Evolutionary conservation across 2,888 invertebrate genomes (phyloP).

Genomic region (Idaea dimidiata): DNA sequence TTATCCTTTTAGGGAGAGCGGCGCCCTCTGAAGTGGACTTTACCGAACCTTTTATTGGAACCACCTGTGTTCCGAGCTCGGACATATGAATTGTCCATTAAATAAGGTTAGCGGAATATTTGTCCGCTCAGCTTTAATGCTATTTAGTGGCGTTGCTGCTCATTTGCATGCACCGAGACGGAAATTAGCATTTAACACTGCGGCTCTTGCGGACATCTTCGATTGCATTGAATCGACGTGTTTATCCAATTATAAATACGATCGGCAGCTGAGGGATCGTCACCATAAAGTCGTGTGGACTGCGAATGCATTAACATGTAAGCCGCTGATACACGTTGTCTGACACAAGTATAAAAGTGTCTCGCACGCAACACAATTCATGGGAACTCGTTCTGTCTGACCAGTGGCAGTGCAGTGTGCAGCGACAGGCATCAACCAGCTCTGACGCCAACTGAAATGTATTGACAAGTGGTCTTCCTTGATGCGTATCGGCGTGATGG

Average conservation of each 20-base stretch:
- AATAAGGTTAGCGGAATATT: conserved; percentile 77
- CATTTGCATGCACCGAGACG: conserved; percentile 67
- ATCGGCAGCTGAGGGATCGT: conserved; percentile 40
- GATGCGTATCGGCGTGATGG: conserved; percentile 78
- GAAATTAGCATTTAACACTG: conserved; percentile 71
- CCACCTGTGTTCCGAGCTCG: conserved; percentile 74
- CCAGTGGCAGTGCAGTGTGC: conserved; percentile 23
- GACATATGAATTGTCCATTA: conserved; percentile 80
- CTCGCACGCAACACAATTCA: conserved; percentile 69
- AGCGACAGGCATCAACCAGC: conserved; percentile 63
- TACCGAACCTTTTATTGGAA: conserved; percentile 75
- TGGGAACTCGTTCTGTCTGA: conserved; percentile 61
- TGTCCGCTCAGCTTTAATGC: conserved; percentile 62
- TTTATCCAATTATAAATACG: conserved; percentile 52
- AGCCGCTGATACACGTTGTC: conserved; percentile 56
- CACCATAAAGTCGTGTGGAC: conserved; percentile 43
- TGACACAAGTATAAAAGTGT: conserved; percentile 73
- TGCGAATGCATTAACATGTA: conserved; percentile 64
- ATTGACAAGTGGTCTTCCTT: conserved; percentile 81
- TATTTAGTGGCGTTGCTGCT: conserved; percentile 67
- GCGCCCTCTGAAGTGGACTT: conserved; percentile 66
- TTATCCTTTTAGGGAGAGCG: conserved; percentile 80
- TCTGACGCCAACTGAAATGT: conserved; percentile 74
- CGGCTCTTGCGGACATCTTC: conserved; percentile 44
- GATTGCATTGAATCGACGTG: conserved; percentile 46